Evolutionary conservation across 2,888 invertebrate genomes (phyloP).

Genomic region (Athripsodes cinereus): DNA sequence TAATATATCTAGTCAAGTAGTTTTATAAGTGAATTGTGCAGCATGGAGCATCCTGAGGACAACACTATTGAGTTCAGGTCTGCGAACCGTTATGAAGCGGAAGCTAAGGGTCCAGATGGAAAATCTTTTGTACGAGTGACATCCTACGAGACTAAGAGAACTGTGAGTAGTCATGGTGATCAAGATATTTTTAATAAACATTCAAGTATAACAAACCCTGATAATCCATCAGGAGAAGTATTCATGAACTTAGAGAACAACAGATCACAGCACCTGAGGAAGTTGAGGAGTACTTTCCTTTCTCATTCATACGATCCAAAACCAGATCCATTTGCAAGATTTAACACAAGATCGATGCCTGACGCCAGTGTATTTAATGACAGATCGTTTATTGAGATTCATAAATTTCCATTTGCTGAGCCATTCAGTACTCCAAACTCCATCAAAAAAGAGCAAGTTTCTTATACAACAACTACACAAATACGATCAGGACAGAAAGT

Average conservation of each 20-base stretch:
- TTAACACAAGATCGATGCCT: constrained; percentile 10
- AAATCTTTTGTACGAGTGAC: constrained; percentile 8
- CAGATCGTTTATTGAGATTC: constrained; percentile 50
- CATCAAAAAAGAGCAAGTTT: constrained; percentile 16
- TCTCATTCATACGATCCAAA: constrained; percentile 1
- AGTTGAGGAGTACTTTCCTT: constrained; percentile 14
- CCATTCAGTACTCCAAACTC: constrained; percentile 42
- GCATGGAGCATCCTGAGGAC: neutral
- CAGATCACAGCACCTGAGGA: constrained; percentile 13
- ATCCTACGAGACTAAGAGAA: constrained; percentile 7
- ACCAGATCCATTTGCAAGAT: constrained; percentile 18
- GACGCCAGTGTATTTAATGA: constrained; percentile 38
- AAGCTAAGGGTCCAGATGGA: constrained; percentile 3
- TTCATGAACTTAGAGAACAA: constrained; percentile 3
- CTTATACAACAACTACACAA: constrained; percentile 12
- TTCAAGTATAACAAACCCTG: constrained; percentile 6
- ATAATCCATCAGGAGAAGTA: constrained; percentile 10
- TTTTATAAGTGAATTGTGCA: neutral
- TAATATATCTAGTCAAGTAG: neutral
- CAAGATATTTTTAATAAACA: constrained; percentile 9
- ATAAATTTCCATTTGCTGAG: constrained; percentile 49
- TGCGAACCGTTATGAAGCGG: constrained; percentile 8
- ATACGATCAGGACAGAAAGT: constrained; percentile 7
- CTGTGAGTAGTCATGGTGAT: constrained; percentile 7
- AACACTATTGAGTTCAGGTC: constrained; percentile 6